These are phyloP conservation scores for Serripes groenlandicus DNA, from an alignment of 2,888 invertebrate species.

Conservation along the genomic window DNA sequence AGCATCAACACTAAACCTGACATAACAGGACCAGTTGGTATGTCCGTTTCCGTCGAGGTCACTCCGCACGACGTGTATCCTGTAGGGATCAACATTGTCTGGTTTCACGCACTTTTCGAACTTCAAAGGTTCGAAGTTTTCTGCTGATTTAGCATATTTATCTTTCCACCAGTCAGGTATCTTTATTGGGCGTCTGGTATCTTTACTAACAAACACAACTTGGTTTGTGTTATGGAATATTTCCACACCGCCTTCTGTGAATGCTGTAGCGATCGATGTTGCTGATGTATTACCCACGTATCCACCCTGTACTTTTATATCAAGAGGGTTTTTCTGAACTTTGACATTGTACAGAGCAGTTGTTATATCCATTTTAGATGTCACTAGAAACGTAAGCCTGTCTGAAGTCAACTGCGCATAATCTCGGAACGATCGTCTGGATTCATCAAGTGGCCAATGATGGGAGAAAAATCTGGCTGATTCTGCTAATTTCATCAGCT, in stretches of 20 bases:
- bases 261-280: slow-evolving; percentile 65
- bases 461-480: slow-evolving; percentile 69
- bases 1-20: slow-evolving; percentile 71
- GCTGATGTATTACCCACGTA: slow-evolving; percentile 73
- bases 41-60: slow-evolving; percentile 77
- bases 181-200: slow-evolving; percentile 76
- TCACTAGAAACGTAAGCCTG: slow-evolving; percentile 69
- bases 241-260: slow-evolving; percentile 44
- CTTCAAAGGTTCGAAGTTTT: slow-evolving; percentile 64
- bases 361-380: slow-evolving; percentile 65
- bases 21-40: slow-evolving; percentile 76
- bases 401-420: slow-evolving; percentile 71
- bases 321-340: slow-evolving; percentile 67
- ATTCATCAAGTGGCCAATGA: slow-evolving; percentile 67
- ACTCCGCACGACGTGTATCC: slow-evolving; percentile 71
- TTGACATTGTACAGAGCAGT: slow-evolving; percentile 65
- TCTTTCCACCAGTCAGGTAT: slow-evolving; percentile 82
- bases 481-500: slow-evolving; percentile 69
- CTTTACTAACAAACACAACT: slow-evolving; percentile 78
- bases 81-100: slow-evolving; percentile 51
- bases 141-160: slow-evolving; percentile 72
- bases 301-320: slow-evolving; percentile 68
- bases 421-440: slow-evolving; percentile 70
- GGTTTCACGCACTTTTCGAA: slow-evolving; percentile 71
- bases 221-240: slow-evolving; percentile 73